Evolutionary conservation across 2,888 invertebrate species (phyloP).

Genomic region (Lithophane ornitopus): DNA sequence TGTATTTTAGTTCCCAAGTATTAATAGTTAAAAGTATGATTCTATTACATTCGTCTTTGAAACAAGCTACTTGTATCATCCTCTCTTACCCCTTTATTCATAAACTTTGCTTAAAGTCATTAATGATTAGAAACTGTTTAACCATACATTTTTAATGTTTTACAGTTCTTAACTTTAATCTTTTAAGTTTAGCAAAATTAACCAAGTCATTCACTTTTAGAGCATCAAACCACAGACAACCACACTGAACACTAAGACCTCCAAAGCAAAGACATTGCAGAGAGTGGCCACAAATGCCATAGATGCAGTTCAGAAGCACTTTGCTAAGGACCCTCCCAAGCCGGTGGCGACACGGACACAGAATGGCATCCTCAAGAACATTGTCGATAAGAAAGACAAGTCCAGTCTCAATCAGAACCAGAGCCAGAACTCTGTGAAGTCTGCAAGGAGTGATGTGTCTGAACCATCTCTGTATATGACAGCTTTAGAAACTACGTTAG

Average conservation of each 20-base stretch:
- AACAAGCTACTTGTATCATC: not conserved
- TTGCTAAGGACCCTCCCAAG: constrained; percentile 83
- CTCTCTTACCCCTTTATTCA: not conserved
- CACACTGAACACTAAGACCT: constrained; percentile 81
- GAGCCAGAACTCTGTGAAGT: constrained; percentile 83
- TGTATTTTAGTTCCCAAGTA: not conserved
- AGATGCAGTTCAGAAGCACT: constrained; percentile 85
- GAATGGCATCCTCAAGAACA: constrained; percentile 87
- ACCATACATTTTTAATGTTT: no score
- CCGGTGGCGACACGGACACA: constrained; percentile 79
- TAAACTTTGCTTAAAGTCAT: no score
- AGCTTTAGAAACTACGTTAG: constrained; percentile 94
- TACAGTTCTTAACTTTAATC: no score
- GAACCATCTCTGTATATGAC: constrained; percentile 95
- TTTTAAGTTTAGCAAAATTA: constrained; percentile 3
- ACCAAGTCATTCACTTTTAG: constrained; percentile 73
- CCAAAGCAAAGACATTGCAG: constrained; percentile 87
- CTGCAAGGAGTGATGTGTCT: constrained; percentile 92
- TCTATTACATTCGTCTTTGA: not conserved
- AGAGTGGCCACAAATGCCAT: constrained; percentile 83
- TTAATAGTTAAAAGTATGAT: no score
- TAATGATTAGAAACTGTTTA: no score
- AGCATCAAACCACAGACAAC: constrained; percentile 81
- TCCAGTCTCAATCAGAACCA: constrained; percentile 76
- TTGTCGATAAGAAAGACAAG: constrained; percentile 78